Percentiles rank a stretch among this genome's conserved stretches.
These are phyloP conservation scores for Tragulus kanchil DNA, from an alignment of 2,113 vertebrate genomes.

Conservation along the genomic window DNA sequence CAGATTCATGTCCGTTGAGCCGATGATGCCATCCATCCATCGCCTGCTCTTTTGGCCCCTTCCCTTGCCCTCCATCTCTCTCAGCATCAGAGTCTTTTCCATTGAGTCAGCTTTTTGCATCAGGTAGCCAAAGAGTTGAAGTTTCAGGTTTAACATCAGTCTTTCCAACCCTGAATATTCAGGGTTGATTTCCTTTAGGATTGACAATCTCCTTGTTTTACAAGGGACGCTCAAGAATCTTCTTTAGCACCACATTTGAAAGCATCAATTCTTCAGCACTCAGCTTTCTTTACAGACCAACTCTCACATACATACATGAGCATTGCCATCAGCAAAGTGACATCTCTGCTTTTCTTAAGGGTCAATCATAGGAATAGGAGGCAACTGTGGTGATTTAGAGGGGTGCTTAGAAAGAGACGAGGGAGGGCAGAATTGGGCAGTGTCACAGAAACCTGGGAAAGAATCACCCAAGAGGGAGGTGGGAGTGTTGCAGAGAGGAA, in stretches of 20 bases:
- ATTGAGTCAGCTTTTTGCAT: neutral
- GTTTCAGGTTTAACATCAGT: neutral
- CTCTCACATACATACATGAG: neutral
- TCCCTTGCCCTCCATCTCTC: neutral
- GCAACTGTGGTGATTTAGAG: neutral
- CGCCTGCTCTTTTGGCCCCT: neutral
- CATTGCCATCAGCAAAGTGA: neutral
- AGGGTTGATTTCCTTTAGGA: neutral
- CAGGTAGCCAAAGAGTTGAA: neutral
- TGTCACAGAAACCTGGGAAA: neutral
- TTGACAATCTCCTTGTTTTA: neutral
- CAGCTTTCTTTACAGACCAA: neutral
- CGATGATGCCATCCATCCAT: neutral
- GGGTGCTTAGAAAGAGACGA: neutral
- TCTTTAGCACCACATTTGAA: neutral
- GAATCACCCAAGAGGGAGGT: neutral
- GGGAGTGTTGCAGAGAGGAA: too few species aligned
- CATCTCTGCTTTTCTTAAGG: neutral
- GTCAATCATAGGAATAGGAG: neutral
- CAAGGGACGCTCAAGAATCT: neutral
- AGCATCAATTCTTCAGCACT: neutral
- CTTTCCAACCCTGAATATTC: neutral
- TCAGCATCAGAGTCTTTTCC: neutral
- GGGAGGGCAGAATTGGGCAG: neutral
- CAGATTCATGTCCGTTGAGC: neutral